phyloP scores from a whole-genome alignment of 2,888 invertebrate genomes.

The Teleogryllus oceanicus region DNA sequence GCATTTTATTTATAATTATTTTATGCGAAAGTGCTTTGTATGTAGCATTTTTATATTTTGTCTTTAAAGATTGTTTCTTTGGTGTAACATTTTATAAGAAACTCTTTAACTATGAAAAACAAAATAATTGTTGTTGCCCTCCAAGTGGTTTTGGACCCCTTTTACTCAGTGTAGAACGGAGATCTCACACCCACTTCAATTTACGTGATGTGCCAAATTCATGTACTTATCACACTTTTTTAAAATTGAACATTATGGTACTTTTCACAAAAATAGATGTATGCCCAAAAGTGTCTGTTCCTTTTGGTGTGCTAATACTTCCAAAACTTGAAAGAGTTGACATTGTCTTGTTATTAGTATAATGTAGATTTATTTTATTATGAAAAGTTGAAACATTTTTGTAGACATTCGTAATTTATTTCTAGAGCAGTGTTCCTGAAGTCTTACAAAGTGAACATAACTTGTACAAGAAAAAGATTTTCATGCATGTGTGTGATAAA shows the following conservation, averaged over 20 bases:
- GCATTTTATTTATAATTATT: constrained; percentile 18
- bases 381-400: not conserved
- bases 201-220: not conserved
- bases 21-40: not conserved
- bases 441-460: no score
- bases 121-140: not conserved
- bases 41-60: not conserved
- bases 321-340: not conserved
- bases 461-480: no score
- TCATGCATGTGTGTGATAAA: no score
- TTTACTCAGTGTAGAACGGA: not conserved
- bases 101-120: not conserved
- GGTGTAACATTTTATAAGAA: no score
- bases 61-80: not conserved
- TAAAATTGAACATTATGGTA: not conserved
- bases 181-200: not conserved
- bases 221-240: constrained; percentile 9
- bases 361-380: constrained; percentile 11
- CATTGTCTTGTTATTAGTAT: not conserved
- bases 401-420: constrained; percentile 18
- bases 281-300: not conserved
- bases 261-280: no score
- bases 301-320: not conserved
- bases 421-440: not conserved
- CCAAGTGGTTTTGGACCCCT: not conserved